Base-by-base conservation (phyloP, 2,888 invertebrate species). In the Heliconius ethilla region DNA sequence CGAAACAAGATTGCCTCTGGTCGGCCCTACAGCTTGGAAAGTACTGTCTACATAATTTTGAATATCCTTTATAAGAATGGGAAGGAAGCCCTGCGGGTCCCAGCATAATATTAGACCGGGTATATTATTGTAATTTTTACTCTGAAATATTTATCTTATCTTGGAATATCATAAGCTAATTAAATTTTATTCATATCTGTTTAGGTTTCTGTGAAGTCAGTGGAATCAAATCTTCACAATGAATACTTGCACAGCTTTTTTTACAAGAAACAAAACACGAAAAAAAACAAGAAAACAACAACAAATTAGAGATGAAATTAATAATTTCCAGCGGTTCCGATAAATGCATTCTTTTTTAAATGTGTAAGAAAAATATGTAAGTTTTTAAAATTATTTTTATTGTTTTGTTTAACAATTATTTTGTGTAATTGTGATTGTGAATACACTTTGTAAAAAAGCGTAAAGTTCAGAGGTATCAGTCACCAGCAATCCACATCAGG, bases 1-100 rank as follows among this genome's bases (percentile, higher is more conserved):
- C 62, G 72, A 76, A 81, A 80, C 81, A 81, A 76, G 79, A 81
- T 81, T 81, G 81, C 79, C 78, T 72, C 45, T 70, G 75, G 79
- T 79, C 75, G 74, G 75, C 79, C 78, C 69, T 75, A 72, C 74
- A 76, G 51, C 59, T 66, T 78, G 75, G 72, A 78, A 79, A 76
- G 80, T 79, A 79, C 70, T 74, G 65, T 62, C 73, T 45, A 75
- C 27, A 70, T 67, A 72, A 77, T 72, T 59, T 72, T 72, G 59
- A 72, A 72, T 72, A 37, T 37, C 33, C 65, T 72, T 40, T 33
- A 69, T 65, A 45, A 74, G 45, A 74, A 62, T 37, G 40, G 62
- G 22, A n/a, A 22, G 33, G 33, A 69, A 62, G n/a, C 45, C 29
- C 6, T 76, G 70, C 7, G 27, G 29, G 69, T 66, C 33, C n/a